Evolutionary conservation across 64 coral and sea anemone species (phyloP).

Genomic region (Pocillopora damicornis): DNA sequence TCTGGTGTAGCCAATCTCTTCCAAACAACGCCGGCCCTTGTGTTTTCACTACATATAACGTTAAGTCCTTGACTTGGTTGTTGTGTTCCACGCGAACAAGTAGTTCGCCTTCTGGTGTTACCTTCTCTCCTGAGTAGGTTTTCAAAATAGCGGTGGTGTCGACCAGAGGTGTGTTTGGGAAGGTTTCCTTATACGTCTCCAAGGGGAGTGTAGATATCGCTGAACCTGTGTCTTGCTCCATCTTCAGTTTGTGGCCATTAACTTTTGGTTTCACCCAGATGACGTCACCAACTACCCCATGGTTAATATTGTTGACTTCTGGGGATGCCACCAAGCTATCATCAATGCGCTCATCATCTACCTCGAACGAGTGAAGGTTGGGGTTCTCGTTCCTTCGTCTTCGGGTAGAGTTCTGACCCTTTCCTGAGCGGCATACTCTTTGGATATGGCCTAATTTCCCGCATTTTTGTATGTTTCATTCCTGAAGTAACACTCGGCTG

Average conservation of each 20-base stretch:
- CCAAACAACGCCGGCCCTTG: neutral
- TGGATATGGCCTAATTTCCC: conserved; percentile 8
- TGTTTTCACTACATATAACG: conserved; percentile 13
- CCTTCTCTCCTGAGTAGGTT: conserved; percentile 34
- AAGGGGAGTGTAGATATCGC: conserved; percentile 10
- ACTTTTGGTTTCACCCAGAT: neutral
- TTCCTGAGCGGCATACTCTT: neutral
- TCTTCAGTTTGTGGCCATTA: neutral
- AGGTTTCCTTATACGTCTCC: neutral
- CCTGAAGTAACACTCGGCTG: neutral
- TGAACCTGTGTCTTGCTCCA: conserved; percentile 25
- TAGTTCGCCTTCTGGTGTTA: neutral
- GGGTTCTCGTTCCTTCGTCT: neutral
- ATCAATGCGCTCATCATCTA: neutral
- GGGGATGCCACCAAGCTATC: neutral
- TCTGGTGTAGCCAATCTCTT: conserved; percentile 7
- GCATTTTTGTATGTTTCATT: neutral
- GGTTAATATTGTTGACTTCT: conserved; percentile 2
- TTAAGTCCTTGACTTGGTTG: neutral
- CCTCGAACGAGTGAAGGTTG: neutral
- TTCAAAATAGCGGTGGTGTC: neutral
- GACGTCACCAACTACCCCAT: neutral
- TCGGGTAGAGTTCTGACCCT: neutral
- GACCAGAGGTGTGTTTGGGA: neutral
- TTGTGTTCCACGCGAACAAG: conserved; percentile 9